Conservation (phyloP, 35 echinoderm and acorn worm species). For the Anneissia japonica region DNA sequence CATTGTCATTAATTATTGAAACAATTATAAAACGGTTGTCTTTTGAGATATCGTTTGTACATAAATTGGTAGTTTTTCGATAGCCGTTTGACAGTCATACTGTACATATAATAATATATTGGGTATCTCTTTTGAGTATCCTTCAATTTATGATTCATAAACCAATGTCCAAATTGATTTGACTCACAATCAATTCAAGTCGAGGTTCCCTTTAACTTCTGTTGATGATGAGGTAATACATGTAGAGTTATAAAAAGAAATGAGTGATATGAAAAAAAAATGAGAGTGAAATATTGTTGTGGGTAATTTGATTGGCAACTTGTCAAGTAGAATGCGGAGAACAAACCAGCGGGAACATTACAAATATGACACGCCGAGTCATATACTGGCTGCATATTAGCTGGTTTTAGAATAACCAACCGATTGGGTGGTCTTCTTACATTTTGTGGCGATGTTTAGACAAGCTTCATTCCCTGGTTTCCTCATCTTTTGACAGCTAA, state of each 20-base stretch:
- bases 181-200: not conserved
- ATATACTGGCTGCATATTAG: not conserved
- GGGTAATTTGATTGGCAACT: not conserved
- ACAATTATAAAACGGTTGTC: too few species aligned
- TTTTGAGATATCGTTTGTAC: too few species aligned
- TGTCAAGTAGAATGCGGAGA: not conserved
- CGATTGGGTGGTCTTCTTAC: not conserved
- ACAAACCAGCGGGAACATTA: not conserved
- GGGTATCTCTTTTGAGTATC: too few species aligned
- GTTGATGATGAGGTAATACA: not conserved
- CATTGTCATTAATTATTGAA: too few species aligned
- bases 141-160: too few species aligned
- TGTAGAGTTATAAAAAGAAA: not conserved
- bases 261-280: not conserved
- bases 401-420: not conserved
- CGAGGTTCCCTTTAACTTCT: not conserved
- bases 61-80: too few species aligned
- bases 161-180: not conserved
- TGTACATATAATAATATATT: too few species aligned
- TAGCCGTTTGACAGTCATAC: too few species aligned
- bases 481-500: not conserved
- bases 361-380: not conserved
- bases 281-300: not conserved
- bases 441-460: not conserved
- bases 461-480: not conserved